These are phyloP conservation scores for Neostethus bicornis DNA, from an alignment of 2,797 vertebrate species.

Conservation along the genomic window DNA sequence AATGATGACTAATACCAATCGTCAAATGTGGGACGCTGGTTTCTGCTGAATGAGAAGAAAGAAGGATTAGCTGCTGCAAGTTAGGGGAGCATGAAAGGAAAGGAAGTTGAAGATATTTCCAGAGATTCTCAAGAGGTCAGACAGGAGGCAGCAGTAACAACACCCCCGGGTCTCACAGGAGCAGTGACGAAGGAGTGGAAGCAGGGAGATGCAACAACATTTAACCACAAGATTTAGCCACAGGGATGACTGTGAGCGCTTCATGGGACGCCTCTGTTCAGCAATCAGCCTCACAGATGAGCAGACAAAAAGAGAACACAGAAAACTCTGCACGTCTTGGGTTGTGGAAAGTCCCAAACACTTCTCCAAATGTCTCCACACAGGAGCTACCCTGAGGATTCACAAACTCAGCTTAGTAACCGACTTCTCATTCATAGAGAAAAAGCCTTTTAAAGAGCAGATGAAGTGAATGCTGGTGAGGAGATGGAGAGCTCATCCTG, in stretches of 20 bases:
- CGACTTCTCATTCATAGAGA: constrained; percentile 45
- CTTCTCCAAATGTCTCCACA: constrained; percentile 28
- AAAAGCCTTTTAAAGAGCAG: constrained; percentile 33
- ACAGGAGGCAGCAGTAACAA: constrained; percentile 22
- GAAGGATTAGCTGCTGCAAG: constrained; percentile 13
- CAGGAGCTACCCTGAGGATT: constrained; percentile 31
- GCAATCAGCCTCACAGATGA: constrained; percentile 30
- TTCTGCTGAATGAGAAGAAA: constrained; percentile 19
- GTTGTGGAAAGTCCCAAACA: constrained; percentile 38
- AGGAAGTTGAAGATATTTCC: constrained; percentile 37
- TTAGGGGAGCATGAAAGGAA: constrained; percentile 15
- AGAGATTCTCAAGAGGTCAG: constrained; percentile 43
- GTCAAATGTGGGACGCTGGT: constrained; percentile 37
- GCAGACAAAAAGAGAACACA: constrained; percentile 35
- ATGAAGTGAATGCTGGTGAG: constrained; percentile 15
- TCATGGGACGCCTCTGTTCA: constrained; percentile 21
- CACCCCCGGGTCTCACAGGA: constrained; percentile 22
- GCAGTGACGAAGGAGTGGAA: constrained; percentile 17
- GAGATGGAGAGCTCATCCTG: constrained; percentile 12
- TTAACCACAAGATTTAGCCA: constrained; percentile 29
- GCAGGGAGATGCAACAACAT: constrained; percentile 9
- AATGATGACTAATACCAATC: constrained; percentile 31
- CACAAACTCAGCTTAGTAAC: constrained; percentile 35
- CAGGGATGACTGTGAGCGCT: constrained; percentile 28
- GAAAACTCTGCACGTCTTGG: constrained; percentile 25